Evolutionary conservation across 2,797 vertebrate species (phyloP), one percentile per base, ranked within the genome.

Genomic region (Falco naumanni): DNA sequence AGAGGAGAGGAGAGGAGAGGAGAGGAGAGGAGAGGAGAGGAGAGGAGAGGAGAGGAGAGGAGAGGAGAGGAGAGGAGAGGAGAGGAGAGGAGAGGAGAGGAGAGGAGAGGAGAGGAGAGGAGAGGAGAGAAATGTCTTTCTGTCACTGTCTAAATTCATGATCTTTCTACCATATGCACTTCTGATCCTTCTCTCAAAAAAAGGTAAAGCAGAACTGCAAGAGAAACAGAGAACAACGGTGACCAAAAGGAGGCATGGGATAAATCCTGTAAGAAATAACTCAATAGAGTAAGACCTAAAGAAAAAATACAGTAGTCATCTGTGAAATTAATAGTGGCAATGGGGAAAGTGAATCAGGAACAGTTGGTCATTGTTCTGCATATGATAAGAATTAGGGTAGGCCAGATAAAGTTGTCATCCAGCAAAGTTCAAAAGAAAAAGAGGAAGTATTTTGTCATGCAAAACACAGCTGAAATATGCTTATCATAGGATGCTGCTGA

Each of bases 31-130:
- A 45, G 45, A 5, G 18, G 18, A 45, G 45, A 3, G 19, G 9
- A 9, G 26, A 24, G 24, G 28, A 14, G 57, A 8, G 9, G 8
- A 33, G 18, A 5, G 17, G 3, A 20, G 17, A 21, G 16, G 3
- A 39, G 41, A 9, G 31, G 1, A 34, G 15, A 4, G 19, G 0
- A 18, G 57, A 33, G 6, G 3, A 29, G 10, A 11, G 16, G 31
- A 31, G 25, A 21, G 16, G 3, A 39, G 41, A 7, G 26, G 1
- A 31, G 15, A 3, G 16, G 0, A 18, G 57, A 24, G 8, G 2
- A 29, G 10, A 9, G 16, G 19, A 31, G 28, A 21, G 28, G 28
- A n/a, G n/a, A n/a, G n/a, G n/a, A n/a, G n/a, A n/a, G n/a, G 34
- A 34, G 34, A 34, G 34, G 34, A 12, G 13, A 24, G 39, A 37